Evolutionary conservation across 2,888 invertebrate species (phyloP).

Genomic region (Andrena marginata): DNA sequence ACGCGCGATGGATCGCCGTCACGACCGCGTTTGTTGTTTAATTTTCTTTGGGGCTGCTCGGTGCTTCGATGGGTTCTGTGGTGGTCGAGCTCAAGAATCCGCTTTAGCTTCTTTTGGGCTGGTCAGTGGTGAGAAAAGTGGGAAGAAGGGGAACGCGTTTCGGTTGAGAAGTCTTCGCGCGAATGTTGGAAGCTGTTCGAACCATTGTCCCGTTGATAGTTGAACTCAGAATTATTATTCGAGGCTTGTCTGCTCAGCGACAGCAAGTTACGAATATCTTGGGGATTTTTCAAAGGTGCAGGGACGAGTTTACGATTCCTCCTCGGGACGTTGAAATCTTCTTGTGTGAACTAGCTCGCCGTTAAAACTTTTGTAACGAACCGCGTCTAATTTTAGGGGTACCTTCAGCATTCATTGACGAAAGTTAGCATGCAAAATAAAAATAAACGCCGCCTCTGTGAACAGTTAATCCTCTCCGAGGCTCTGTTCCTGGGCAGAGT

Average conservation of each 20-base stretch:
- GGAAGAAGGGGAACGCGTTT: neutral
- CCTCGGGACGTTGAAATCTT: slow-evolving; percentile 25
- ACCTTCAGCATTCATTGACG: slow-evolving; percentile 37
- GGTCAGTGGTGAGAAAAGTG: neutral
- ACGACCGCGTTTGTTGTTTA: slow-evolving; percentile 3
- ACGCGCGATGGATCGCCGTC: neutral
- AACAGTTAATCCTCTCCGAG: neutral
- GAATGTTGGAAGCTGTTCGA: neutral
- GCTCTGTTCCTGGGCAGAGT: neutral
- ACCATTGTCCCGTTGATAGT: too few species aligned
- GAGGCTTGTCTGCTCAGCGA: too few species aligned
- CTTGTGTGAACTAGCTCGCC: neutral
- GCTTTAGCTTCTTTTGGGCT: neutral
- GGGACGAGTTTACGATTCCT: neutral
- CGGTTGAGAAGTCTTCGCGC: too few species aligned
- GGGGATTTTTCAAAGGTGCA: neutral
- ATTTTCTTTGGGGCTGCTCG: slow-evolving; percentile 12
- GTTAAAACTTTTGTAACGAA: neutral
- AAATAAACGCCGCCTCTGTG: slow-evolving; percentile 27
- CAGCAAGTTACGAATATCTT: too few species aligned
- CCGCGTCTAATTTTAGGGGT: slow-evolving; percentile 38
- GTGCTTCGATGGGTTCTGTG: slow-evolving; percentile 22
- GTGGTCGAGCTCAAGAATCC: neutral
- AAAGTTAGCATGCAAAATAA: slow-evolving; percentile 43
- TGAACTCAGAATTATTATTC: too few species aligned